Evolutionary conservation across 2,888 invertebrate genomes (phyloP).

Genomic region (Watsonalla cultraria): DNA sequence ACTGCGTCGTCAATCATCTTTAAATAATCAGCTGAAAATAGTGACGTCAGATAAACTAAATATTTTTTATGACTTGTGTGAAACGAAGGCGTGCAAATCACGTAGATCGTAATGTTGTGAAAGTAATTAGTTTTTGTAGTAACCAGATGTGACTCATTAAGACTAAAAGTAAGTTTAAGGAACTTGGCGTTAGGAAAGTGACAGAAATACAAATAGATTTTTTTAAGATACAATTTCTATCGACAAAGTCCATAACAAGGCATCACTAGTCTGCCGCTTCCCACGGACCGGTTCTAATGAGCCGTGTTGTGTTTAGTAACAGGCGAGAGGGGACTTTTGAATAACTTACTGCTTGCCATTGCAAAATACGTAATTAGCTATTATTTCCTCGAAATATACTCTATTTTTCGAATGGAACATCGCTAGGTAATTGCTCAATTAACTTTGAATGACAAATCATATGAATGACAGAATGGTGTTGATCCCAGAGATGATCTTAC

Average conservation of each 20-base stretch:
- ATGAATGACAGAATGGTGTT: too few relatives aligned
- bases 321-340: conserved; percentile 45
- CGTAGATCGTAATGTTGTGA: too few relatives aligned
- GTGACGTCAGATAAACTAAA: not conserved
- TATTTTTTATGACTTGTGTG: not conserved
- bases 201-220: too few relatives aligned
- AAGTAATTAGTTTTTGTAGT: too few relatives aligned
- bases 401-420: conserved; percentile 4
- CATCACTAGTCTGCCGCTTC: conserved; percentile 57
- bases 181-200: too few relatives aligned
- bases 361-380: conserved; percentile 43
- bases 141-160: too few relatives aligned
- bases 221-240: not conserved
- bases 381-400: conserved; percentile 28
- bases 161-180: too few relatives aligned
- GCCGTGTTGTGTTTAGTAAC: conserved; percentile 70
- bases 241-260: not conserved
- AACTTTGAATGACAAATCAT: too few relatives aligned
- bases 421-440: too few relatives aligned
- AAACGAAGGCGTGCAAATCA: not conserved
- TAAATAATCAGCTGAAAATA: not conserved
- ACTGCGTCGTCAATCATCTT: conserved; percentile 13
- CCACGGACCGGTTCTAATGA: conserved; percentile 74
- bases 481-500: too few relatives aligned
- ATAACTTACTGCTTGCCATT: conserved; percentile 47